Conservation (phyloP, 1,140 invertebrate genomes). For the Elysia chlorotica region DNA sequence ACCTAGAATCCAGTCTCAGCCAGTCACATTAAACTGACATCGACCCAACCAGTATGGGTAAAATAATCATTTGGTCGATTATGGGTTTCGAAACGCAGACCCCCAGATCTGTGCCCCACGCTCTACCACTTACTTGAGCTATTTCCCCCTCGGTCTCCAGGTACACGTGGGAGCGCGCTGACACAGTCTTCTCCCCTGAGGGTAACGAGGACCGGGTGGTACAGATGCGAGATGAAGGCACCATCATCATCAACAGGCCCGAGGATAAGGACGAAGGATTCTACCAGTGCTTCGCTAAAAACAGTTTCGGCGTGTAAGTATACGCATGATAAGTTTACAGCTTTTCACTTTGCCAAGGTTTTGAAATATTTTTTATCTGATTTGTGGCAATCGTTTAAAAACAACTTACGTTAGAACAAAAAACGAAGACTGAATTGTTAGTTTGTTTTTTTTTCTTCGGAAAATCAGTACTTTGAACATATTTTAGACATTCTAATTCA, state of each 20-base stretch:
- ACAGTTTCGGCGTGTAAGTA: conserved; percentile 83
- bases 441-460: no score
- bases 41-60: neutral
- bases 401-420: no score
- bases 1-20: neutral
- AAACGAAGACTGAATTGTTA: no score
- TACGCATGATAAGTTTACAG: neutral
- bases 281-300: conserved; percentile 96
- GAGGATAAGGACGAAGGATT: conserved; percentile 88
- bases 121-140: neutral
- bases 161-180: conserved; percentile 96
- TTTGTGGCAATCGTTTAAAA: no score
- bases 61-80: neutral
- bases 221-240: conserved; percentile 88
- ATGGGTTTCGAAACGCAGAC: no score
- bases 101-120: neutral
- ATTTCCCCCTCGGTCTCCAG: conserved; percentile 63
- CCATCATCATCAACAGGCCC: conserved; percentile 85
- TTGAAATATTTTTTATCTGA: neutral
- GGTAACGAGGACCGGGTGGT: conserved; percentile 83
- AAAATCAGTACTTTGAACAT: no score
- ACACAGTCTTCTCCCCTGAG: conserved; percentile 76
- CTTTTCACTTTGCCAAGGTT: neutral
- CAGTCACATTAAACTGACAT: no score
- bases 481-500: no score